Percentiles rank a stretch among this genome's conserved stretches.
Evolutionary conservation across 1,140 invertebrate species (phyloP).

Genomic region (Augochlora pura): DNA sequence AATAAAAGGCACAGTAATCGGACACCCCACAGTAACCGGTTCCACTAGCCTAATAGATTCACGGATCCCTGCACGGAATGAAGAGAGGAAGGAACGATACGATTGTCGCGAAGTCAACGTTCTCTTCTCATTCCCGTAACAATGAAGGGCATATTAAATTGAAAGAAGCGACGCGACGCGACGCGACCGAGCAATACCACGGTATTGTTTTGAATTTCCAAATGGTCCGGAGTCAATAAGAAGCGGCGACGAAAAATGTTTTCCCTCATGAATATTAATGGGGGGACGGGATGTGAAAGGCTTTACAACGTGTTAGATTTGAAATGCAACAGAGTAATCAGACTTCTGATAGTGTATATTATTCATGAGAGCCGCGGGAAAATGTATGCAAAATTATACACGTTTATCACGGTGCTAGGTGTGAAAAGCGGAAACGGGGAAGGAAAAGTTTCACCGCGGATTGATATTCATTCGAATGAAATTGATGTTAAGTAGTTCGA

Average conservation of each 20-base stretch:
- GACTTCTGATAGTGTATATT: conserved; percentile 39
- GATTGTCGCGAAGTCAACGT: too few relatives aligned
- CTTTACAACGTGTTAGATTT: conserved; percentile 47
- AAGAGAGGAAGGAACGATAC: too few relatives aligned
- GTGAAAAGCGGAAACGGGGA: not conserved
- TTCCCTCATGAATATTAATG: conserved; percentile 46
- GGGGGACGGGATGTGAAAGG: conserved; percentile 23
- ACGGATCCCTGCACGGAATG: too few relatives aligned
- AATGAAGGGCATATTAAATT: not conserved
- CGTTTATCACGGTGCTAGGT: conserved; percentile 7
- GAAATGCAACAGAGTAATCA: conserved; percentile 48
- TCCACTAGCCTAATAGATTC: too few relatives aligned
- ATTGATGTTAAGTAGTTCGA: not conserved
- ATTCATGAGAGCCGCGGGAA: conserved; percentile 28
- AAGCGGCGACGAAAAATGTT: conserved; percentile 14
- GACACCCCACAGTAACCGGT: too few relatives aligned
- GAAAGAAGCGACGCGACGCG: not conserved
- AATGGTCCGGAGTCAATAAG: conserved; percentile 35
- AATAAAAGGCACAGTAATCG: too few relatives aligned
- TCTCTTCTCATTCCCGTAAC: not conserved
- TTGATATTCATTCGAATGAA: conserved; percentile 5
- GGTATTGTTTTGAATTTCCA: conserved; percentile 16
- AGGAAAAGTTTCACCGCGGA: not conserved
- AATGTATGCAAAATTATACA: conserved; percentile 50
- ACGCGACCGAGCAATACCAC: not conserved